A percentile compares a stretch with the other conserved stretches of the same genome.
Conservation (phyloP, 2,888 invertebrate genomes). For the Lingula anatina region DNA sequence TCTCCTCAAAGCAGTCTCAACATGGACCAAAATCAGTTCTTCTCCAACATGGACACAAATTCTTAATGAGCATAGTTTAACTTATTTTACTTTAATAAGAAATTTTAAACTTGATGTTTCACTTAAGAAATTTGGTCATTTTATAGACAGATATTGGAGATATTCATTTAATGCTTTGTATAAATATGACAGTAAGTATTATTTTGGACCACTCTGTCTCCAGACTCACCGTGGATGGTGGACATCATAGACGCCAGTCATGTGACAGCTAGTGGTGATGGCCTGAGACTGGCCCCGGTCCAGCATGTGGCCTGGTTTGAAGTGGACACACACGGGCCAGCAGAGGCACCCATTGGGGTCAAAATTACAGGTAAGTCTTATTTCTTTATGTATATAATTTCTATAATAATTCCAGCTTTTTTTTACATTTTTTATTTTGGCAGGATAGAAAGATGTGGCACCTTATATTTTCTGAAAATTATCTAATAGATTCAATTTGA, state of each 20-base stretch:
- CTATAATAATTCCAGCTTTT: neutral
- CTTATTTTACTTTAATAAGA: too few relatives aligned
- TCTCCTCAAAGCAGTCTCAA: too few relatives aligned
- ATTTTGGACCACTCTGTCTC: neutral
- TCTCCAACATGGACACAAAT: too few relatives aligned
- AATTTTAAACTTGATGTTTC: too few relatives aligned
- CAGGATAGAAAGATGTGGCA: neutral
- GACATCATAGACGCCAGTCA: conserved; percentile 28
- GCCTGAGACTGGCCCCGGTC: conserved; percentile 52
- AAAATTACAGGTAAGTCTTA: conserved; percentile 56
- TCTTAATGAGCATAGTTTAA: too few relatives aligned
- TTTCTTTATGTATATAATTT: neutral
- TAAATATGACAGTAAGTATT: neutral
- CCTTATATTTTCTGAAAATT: too few relatives aligned
- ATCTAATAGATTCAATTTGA: too few relatives aligned
- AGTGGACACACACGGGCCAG: conserved; percentile 53
- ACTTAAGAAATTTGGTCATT: too few relatives aligned
- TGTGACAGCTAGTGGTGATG: conserved; percentile 45
- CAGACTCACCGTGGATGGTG: conserved; percentile 29
- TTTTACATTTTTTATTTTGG: neutral
- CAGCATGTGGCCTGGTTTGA: conserved; percentile 53
- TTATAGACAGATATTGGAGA: too few relatives aligned
- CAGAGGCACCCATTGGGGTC: conserved; percentile 55
- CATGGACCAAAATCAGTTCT: too few relatives aligned
- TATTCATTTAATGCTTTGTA: too few relatives aligned